Evolutionary conservation across 1,140 invertebrate species (phyloP), one percentile per base, ranked within the genome.

Genomic region (Triops cancriformis): DNA sequence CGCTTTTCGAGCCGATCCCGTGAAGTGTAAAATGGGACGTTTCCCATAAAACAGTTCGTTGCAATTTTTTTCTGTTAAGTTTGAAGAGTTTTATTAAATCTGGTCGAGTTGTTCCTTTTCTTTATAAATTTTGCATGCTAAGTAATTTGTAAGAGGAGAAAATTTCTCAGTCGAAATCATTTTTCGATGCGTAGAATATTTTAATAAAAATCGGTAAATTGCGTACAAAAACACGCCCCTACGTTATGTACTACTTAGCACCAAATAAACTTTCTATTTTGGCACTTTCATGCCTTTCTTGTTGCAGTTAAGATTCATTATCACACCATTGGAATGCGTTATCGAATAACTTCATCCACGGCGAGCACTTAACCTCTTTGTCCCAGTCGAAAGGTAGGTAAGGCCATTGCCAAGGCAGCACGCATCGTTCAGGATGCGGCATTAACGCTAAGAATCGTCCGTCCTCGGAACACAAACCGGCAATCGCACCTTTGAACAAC

Each of bases 371-470:
- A 27, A 72, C 51, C 43, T 83, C 79, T 7, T 83, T 82, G 73
- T 82, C 77, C 86, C 87, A 88, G 14, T 85, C 80, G 18, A 85
- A 81, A 1, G 91, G 89, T 72, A 89, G 86, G 83, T 91, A 91
- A 1, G 94, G 90, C 89, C 93, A 94, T 85, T 97, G 94, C 91
- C 93, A 96, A 79, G 89, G 89, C 80, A 92, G 85, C 27, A 91
- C 89, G 80, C 93, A 94, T 73, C 97, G 88, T 86, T 99, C 97
- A 0, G 97, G 97, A 88, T 99, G 97, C 14, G 97, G 97, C 97
- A 99, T 99, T 88, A 99, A 91, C 0, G 96, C 97, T 78, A 98
- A 87, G 86, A 98, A 96, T 28, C 96, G 89, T 0, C 97, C 97
- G 86, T 98, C 91, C 6, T 82, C 78, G 0, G 96, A 98, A 82